A percentile compares a stretch with the other conserved stretches of the same genome.
Evolutionary conservation across 1,140 invertebrate species (phyloP).

Genomic region (Steinernema feltiae): DNA sequence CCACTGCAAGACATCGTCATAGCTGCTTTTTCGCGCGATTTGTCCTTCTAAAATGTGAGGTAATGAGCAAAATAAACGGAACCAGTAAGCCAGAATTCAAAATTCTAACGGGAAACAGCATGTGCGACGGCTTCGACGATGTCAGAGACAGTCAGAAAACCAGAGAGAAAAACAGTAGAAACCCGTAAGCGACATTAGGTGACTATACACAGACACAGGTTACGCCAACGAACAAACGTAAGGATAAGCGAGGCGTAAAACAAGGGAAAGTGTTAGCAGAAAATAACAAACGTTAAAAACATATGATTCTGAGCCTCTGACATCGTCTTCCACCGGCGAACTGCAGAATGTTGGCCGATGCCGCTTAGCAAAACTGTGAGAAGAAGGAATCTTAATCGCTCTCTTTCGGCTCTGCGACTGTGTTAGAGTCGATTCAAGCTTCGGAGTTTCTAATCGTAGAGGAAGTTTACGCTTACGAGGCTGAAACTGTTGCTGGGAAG

Average conservation of each 20-base stretch:
- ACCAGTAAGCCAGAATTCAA: not conserved
- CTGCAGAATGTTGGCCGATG: conserved; percentile 3
- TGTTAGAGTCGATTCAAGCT: not conserved
- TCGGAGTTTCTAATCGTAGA: not conserved
- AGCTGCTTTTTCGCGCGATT: conserved; percentile 40
- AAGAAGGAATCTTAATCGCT: not conserved
- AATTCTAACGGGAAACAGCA: conserved; percentile 19
- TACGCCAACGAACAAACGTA: too few relatives aligned
- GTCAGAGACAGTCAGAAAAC: conserved; percentile 8
- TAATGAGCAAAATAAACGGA: conserved; percentile 20
- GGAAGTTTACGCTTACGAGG: conserved; percentile 29
- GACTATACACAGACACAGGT: not conserved
- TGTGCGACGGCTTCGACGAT: conserved; percentile 14
- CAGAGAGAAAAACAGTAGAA: not conserved
- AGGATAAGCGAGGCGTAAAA: not conserved
- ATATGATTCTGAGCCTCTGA: conserved; percentile 8
- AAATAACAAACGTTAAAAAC: conserved; percentile 8
- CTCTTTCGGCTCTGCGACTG: not conserved
- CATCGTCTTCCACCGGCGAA: not conserved
- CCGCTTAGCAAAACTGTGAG: not conserved
- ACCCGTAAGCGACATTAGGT: conserved; percentile 2
- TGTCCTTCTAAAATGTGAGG: conserved; percentile 30
- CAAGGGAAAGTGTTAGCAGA: not conserved
- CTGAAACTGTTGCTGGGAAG: not conserved
- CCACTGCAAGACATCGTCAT: conserved; percentile 51